phyloP scores from a whole-genome alignment of 2,888 invertebrate genomes.

The Furcula furcula region DNA sequence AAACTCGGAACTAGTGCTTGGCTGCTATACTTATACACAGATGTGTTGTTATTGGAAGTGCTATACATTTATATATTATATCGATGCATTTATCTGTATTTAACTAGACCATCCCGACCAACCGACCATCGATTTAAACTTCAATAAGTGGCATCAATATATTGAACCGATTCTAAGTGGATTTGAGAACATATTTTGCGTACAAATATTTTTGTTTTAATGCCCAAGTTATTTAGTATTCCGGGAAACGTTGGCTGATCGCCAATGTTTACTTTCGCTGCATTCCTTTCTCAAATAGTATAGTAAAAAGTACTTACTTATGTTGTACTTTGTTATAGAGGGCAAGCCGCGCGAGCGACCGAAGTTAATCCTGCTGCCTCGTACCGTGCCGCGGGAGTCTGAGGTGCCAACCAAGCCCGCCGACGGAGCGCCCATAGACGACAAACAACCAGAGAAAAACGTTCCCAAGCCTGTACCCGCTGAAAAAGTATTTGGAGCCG shows the following conservation, averaged over 20 bases:
- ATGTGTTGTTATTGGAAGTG: too few species aligned
- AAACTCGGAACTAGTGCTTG: too few species aligned
- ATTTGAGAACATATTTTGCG: too few species aligned
- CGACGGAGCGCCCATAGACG: constrained; percentile 45
- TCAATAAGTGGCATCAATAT: too few species aligned
- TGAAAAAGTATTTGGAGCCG: constrained; percentile 95
- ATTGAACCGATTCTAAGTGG: too few species aligned
- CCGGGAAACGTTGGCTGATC: not conserved
- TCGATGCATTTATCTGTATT: too few species aligned
- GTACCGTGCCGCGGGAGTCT: constrained; percentile 87
- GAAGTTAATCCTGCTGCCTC: constrained; percentile 89
- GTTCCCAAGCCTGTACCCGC: constrained; percentile 80
- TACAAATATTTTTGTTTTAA: not conserved
- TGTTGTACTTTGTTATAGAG: constrained; percentile 32
- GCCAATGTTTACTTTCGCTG: not conserved
- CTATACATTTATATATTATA: too few species aligned
- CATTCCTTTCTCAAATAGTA: not conserved
- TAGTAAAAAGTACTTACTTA: too few species aligned
- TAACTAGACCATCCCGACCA: too few species aligned
- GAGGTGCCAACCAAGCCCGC: constrained; percentile 58
- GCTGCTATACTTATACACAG: too few species aligned
- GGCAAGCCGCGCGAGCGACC: constrained; percentile 86
- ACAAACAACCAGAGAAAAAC: constrained; percentile 44
- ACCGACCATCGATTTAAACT: too few species aligned
- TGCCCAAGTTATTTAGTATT: not conserved